Base-by-base conservation (phyloP, 2,888 invertebrate genomes). In the Clunio marinus region DNA sequence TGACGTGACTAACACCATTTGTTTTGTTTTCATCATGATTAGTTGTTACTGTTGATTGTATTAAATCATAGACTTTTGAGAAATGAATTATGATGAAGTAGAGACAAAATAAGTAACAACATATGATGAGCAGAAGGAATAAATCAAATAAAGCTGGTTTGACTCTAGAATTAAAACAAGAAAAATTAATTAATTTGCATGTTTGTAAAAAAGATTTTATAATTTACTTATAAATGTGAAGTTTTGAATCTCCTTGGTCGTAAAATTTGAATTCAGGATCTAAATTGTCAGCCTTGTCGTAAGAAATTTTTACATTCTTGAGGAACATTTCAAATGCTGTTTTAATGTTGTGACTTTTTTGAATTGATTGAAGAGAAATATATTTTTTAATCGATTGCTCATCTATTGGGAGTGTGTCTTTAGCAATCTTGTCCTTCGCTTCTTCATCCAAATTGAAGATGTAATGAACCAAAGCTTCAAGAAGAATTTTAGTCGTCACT, bases 121-220 rank as follows among this genome's bases (percentile, higher is more conserved):
- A 82, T 74, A 98, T 96, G 37, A 86, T 87, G 70, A 91, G 78
- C 1, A 96, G 96, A 13, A 98, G 83, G 73, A 98, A 88, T 73
- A 99, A 86, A 83, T 99, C 98, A 81, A 98, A 98, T 69, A 97
- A 88, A 8, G 98, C 98, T 71, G 98, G 98, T 77, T 98, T 98
- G 4, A 97, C 96, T 77, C 94, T 93, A 83, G 73, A 86, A 85
- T 70, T 70, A 70, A 74, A 72, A 73, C 73, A 72, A 71, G 68
- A 71, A 62, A 70, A 17, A 27, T 60, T 35, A 35, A 15, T 27
- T 1, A 60, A 55, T 20, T 27, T 27, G 25, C 10, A n/a, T n/a
- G 22, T 24, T 24, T 20, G 3, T 10, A 13, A 20, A 22, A 57
- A 10, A 13, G n/a, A 17, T 57, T 5, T 8, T 22, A 8, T 15